These are phyloP conservation scores for Crotophaga sulcirostris DNA, from an alignment of 2,113 vertebrate species.

Conservation along the genomic window DNA sequence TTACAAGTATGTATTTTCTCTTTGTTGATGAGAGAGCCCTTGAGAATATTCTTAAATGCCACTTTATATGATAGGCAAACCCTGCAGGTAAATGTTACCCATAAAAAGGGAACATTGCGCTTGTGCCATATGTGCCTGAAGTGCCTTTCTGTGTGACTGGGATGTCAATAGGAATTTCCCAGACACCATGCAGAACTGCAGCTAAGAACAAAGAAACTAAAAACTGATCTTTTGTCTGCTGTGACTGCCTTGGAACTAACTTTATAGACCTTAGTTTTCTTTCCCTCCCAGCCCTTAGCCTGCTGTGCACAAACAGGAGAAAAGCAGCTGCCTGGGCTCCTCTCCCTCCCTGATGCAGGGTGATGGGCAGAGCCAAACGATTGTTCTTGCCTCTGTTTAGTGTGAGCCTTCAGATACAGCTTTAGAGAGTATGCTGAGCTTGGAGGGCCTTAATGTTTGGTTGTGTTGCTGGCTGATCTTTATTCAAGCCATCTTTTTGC, in stretches of 20 bases:
- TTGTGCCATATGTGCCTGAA: background rate
- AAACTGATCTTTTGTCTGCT: slow-evolving; percentile 20
- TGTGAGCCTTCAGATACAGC: background rate
- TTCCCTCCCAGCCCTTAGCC: background rate
- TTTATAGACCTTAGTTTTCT: background rate
- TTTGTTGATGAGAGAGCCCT: background rate
- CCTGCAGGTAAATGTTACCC: background rate
- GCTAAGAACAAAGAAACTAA: background rate
- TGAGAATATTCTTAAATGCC: background rate
- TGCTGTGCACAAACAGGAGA: background rate
- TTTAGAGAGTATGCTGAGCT: background rate
- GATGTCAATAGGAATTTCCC: background rate
- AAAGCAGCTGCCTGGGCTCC: background rate
- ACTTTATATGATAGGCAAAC: background rate
- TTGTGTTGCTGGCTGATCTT: background rate
- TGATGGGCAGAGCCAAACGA: background rate
- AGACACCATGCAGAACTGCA: background rate
- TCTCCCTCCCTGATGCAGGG: background rate
- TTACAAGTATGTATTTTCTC: background rate
- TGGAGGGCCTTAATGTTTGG: background rate
- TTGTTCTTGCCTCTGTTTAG: background rate
- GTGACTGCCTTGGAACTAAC: background rate
- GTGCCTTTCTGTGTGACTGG: slow-evolving; percentile 16
- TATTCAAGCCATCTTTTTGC: background rate
- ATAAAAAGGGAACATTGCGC: background rate